Evolutionary conservation across 2,113 vertebrate species (phyloP).

Genomic region (Mustelus asterias): DNA sequence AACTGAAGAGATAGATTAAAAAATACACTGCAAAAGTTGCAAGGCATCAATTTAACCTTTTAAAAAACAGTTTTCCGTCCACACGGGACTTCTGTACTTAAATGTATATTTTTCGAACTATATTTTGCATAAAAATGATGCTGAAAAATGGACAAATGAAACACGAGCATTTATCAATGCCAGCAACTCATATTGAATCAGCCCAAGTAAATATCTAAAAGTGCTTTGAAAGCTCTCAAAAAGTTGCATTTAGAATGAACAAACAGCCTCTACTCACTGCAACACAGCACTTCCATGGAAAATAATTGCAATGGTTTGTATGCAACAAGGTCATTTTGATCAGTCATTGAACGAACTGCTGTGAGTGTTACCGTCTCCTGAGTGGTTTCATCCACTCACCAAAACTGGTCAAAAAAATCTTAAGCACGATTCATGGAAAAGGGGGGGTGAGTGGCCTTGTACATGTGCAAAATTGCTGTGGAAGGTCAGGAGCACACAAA

Average conservation of each 20-base stretch:
- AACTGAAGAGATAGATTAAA: not conserved
- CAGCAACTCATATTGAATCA: not conserved
- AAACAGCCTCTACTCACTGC: not conserved
- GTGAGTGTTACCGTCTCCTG: not conserved
- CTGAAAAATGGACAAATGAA: not conserved
- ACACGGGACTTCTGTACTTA: not conserved
- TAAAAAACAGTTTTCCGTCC: too few relatives aligned
- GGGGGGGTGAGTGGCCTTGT: not conserved
- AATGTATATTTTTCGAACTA: not conserved
- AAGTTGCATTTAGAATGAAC: slow-evolving; percentile 12
- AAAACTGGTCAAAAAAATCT: slow-evolving; percentile 12
- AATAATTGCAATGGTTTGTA: slow-evolving; percentile 15
- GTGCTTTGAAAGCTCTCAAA: slow-evolving; percentile 13
- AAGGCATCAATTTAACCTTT: not conserved
- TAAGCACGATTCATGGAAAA: slow-evolving; percentile 18
- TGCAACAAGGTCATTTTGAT: slow-evolving; percentile 30
- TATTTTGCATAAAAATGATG: not conserved
- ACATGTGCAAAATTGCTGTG: not conserved
- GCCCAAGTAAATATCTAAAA: not conserved
- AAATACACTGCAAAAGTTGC: not conserved
- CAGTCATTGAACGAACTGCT: slow-evolving; percentile 18
- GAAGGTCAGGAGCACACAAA: not conserved
- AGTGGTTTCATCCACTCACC: slow-evolving; percentile 30
- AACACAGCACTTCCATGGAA: not conserved
- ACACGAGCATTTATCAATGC: not conserved